Conservation (phyloP, 2,797 vertebrate genomes). For the Passerculus sandwichensis region DNA sequence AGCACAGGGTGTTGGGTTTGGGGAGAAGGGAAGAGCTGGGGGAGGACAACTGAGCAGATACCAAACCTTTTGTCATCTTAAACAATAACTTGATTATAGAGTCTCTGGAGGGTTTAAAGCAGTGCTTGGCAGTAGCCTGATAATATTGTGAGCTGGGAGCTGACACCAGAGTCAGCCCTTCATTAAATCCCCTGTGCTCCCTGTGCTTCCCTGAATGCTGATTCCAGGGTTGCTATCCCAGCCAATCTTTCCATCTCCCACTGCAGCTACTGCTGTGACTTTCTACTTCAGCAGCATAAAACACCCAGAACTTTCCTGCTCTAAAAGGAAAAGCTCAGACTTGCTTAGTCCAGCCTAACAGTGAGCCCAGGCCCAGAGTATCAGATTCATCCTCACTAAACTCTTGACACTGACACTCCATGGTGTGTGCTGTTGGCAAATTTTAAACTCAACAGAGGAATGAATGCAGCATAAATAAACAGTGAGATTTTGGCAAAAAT, state of each 20-base stretch:
- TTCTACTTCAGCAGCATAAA: background rate
- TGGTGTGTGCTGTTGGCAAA: conserved; percentile 32
- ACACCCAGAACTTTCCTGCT: background rate
- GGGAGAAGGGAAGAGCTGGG: background rate
- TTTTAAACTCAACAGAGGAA: conserved; percentile 26
- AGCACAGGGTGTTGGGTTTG: background rate
- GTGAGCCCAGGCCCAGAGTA: background rate
- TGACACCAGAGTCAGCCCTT: background rate
- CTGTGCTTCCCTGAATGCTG: background rate
- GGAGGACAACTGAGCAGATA: background rate
- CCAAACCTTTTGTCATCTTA: background rate
- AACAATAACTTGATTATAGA: background rate
- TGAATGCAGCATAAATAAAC: conserved; percentile 61
- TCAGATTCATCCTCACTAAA: conserved; percentile 4
- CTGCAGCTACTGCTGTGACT: background rate
- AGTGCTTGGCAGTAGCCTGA: background rate
- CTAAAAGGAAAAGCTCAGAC: background rate
- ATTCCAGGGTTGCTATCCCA: background rate
- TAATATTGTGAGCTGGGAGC: background rate
- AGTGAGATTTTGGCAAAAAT: conserved; percentile 41
- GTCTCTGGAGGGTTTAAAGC: background rate
- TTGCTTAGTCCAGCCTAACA: background rate
- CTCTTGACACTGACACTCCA: background rate
- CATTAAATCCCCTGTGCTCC: background rate
- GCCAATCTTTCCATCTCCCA: background rate